A percentile compares a stretch with the other conserved stretches of the same genome.
These are phyloP conservation scores for Salvelinus alpinus DNA, from an alignment of 2,113 vertebrate species.

Conservation along the genomic window DNA sequence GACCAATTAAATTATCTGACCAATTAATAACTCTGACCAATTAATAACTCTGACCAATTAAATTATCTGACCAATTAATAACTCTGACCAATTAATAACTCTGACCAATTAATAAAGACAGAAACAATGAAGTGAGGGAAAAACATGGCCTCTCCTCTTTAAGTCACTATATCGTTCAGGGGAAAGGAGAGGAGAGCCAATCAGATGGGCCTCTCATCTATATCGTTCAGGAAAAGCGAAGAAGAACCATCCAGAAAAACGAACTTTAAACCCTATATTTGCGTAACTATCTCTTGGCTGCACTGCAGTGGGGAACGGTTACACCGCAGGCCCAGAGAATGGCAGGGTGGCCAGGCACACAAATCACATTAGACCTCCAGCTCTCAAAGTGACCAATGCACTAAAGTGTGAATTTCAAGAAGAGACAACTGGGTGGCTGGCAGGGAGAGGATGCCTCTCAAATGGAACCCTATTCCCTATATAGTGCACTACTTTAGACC, in stretches of 20 bases:
- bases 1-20: no score
- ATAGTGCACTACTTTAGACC: no score
- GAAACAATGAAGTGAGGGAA: slow-evolving; percentile 7
- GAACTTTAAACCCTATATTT: slow-evolving; percentile 72
- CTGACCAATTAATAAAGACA: background rate
- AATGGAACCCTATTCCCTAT: no score
- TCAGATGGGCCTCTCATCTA: slow-evolving; percentile 62
- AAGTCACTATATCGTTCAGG: background rate
- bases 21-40: no score
- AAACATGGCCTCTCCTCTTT: slow-evolving; percentile 27
- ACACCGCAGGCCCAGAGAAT: slow-evolving; percentile 67
- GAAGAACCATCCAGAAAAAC: background rate
- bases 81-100: no score
- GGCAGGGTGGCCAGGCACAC: slow-evolving; percentile 67
- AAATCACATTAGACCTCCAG: slow-evolving; percentile 76
- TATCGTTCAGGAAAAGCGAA: no score
- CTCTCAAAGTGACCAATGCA: slow-evolving; percentile 71
- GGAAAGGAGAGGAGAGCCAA: slow-evolving; percentile 24
- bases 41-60: no score
- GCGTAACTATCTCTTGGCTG: slow-evolving; percentile 76
- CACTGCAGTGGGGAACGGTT: slow-evolving; percentile 66
- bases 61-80: no score
- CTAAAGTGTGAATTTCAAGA: slow-evolving; percentile 71
- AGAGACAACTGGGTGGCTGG: slow-evolving; percentile 33
- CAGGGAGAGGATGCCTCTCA: no score